Evolutionary conservation across 1,140 invertebrate species (phyloP), one percentile per base, ranked within the genome.

Genomic region (Scaptomyza graminum): DNA sequence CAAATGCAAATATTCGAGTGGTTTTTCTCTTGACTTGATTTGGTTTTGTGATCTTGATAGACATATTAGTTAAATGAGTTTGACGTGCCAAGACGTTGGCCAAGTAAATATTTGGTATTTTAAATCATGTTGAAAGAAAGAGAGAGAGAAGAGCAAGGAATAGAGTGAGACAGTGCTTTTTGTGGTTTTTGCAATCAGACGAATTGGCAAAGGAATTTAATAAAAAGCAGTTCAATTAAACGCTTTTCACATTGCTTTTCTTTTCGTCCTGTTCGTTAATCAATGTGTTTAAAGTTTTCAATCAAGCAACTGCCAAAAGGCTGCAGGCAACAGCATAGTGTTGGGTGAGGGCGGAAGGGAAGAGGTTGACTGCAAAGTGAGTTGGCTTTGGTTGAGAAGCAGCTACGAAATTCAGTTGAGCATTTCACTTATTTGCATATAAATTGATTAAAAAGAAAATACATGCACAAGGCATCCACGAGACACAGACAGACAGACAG

Each of bases 371-470:
- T 31, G 28, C 1, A 7, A 31, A 25, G 46, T 18, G 11, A 16
- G 18, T 18, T 22, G 46, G 11, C 55, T 44, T 43, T 72, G 56
- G 63, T 51, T 64, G 60, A 34, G 65, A 66, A 57, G 75, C 81
- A 85, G 82, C 82, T 87, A 31, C 68, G 55, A 88, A 77, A 88
- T 88, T 88, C 83, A 88, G 83, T 88, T 88, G 88, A 88, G 83
- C 83, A 88, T 88, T 88, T 87, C 76, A 83, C 83, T 87, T 88
- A 87, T 87, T 88, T 88, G 83, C 83, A 88, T 88, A 88, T 88
- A 88, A 88, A 88, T 88, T 88, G 83, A 88, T 88, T 88, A 88
- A 88, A 87, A 88, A 88, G 83, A 88, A 87, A 89, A 87, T 88
- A 87, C 83, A 88, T 64, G 31, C 8, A 79, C 57, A 71, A 65